phyloP scores from a whole-genome alignment of 2,113 vertebrate species.

The Grallaria varia region DNA sequence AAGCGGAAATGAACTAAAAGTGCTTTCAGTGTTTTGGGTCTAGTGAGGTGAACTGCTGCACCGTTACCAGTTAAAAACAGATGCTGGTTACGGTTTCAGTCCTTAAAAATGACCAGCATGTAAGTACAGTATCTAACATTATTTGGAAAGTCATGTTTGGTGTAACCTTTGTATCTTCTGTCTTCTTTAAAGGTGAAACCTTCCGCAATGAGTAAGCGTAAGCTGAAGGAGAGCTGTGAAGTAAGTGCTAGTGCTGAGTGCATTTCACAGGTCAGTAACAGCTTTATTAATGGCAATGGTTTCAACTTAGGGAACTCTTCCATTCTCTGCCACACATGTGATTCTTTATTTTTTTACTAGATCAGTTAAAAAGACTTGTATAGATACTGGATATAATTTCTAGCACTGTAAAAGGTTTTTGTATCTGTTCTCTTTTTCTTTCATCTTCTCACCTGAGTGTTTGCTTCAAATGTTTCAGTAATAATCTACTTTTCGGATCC shows the following conservation, averaged over 20 bases:
- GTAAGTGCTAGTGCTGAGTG: slow-evolving; percentile 70
- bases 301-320: not conserved
- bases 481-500: not conserved
- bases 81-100: not conserved
- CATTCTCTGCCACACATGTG: accelerated
- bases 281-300: not conserved
- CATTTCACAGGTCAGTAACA: slow-evolving; percentile 81
- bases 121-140: not conserved
- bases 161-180: not conserved
- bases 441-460: not conserved
- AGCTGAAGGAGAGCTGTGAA: slow-evolving; percentile 65
- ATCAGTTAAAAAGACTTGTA: not conserved
- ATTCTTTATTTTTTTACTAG: not conserved
- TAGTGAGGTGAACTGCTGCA: not conserved
- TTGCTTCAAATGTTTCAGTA: not conserved
- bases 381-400: not conserved
- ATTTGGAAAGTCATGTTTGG: not conserved
- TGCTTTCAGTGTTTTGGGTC: not conserved
- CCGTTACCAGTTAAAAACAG: not conserved
- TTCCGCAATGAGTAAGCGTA: slow-evolving; percentile 81
- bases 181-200: not conserved
- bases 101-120: not conserved
- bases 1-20: not conserved
- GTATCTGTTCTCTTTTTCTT: not conserved
- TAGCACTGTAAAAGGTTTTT: not conserved